Evolutionary conservation across 2,888 invertebrate species (phyloP).

Genomic region (Oligia latruncula): DNA sequence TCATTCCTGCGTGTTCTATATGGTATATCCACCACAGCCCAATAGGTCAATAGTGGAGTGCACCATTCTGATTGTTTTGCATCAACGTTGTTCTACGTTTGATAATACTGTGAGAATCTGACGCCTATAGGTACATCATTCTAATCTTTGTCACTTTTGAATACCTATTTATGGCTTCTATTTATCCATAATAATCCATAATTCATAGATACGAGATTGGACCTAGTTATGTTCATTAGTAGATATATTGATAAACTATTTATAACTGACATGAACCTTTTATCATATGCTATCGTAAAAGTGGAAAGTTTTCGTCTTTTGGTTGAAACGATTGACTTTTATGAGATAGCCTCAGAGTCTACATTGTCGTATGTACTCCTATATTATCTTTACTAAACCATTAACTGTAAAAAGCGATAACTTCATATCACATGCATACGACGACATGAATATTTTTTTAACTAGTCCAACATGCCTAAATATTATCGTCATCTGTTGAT

Average conservation of each 20-base stretch:
- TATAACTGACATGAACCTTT: slow-evolving; percentile 47
- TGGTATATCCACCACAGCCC: neutral
- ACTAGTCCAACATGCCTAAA: slow-evolving; percentile 31
- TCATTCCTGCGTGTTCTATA: neutral
- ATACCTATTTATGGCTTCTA: slow-evolving; percentile 14
- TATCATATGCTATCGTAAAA: slow-evolving; percentile 45
- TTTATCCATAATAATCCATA: slow-evolving; percentile 10
- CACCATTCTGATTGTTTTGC: neutral
- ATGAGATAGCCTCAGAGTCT: slow-evolving; percentile 30
- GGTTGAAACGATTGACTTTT: slow-evolving; percentile 30
- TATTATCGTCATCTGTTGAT: slow-evolving; percentile 50
- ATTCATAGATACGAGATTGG: slow-evolving; percentile 1
- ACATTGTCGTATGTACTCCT: slow-evolving; percentile 22
- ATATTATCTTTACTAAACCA: slow-evolving; percentile 37
- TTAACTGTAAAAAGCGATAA: slow-evolving; percentile 37
- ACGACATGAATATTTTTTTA: slow-evolving; percentile 28
- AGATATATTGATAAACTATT: slow-evolving; percentile 48
- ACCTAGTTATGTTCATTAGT: slow-evolving; percentile 27
- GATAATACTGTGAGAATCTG: neutral
- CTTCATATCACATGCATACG: neutral
- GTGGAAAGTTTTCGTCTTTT: slow-evolving; percentile 50
- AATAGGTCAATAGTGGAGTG: neutral
- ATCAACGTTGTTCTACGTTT: neutral
- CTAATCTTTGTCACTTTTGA: neutral
- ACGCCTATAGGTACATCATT: neutral